phyloP scores from a whole-genome alignment of 1,140 invertebrate species.

The Antheraea mylitta region DNA sequence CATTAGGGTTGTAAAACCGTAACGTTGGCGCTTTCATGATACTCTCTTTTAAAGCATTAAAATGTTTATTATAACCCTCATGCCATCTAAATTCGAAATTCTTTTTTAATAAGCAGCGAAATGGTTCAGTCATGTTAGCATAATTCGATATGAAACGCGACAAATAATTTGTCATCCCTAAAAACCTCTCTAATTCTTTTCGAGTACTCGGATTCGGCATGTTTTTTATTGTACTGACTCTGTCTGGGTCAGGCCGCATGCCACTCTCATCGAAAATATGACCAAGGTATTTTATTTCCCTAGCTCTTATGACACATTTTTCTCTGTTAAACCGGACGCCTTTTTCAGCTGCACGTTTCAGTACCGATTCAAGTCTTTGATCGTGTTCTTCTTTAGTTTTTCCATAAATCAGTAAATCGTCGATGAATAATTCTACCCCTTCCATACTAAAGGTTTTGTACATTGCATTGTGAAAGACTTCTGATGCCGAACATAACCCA shows the following conservation, averaged over 20 bases:
- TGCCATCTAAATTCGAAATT: constrained; percentile 52
- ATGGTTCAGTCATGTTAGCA: no score
- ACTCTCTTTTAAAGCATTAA: constrained; percentile 36
- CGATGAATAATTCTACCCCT: constrained; percentile 35
- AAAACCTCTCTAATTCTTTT: constrained; percentile 53
- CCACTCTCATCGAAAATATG: no score
- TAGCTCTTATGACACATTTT: no score
- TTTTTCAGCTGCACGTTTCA: no score
- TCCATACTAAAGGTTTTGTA: constrained; percentile 15
- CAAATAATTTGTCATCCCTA: no score
- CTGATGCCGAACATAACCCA: constrained; percentile 18
- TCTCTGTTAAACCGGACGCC: no score
- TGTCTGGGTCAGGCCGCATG: constrained; percentile 50
- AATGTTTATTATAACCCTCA: constrained; percentile 26
- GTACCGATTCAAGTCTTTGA: constrained; percentile 23
- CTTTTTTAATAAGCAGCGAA: constrained; percentile 39
- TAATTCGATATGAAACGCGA: no score
- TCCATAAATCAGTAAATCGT: constrained; percentile 56
- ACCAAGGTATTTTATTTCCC: no score
- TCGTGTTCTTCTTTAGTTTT: constrained; percentile 36
- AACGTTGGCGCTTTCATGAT: constrained; percentile 36
- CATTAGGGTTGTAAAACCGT: not conserved
- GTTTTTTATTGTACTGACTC: no score
- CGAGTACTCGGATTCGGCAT: constrained; percentile 30
- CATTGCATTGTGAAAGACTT: constrained; percentile 23